phyloP scores from a whole-genome alignment of 2,797 vertebrate genomes.

The Microhierax caerulescens region DNA sequence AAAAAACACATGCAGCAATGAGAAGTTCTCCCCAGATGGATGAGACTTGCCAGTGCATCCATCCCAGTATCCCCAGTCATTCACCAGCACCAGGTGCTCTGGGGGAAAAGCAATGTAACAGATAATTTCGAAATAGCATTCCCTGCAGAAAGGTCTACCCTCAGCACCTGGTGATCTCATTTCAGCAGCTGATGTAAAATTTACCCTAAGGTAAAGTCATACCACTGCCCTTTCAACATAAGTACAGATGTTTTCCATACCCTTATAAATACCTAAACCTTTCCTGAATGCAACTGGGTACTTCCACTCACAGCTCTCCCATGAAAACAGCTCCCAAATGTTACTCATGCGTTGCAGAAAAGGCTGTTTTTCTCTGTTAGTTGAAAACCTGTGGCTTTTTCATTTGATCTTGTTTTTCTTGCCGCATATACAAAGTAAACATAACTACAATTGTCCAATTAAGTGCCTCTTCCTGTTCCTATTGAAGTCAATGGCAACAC shows the following conservation, averaged over 20 bases:
- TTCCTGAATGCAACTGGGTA: neutral
- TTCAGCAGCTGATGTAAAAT: neutral
- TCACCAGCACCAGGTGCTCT: neutral
- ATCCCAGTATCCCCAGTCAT: neutral
- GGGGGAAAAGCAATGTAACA: neutral
- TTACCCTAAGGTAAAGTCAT: neutral
- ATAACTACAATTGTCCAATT: constrained; percentile 18
- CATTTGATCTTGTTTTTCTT: constrained; percentile 45
- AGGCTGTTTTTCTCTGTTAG: neutral
- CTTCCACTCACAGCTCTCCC: neutral
- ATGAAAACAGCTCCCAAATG: constrained; percentile 6
- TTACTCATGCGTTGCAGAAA: constrained; percentile 11
- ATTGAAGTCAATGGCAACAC: constrained; percentile 33
- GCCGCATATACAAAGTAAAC: constrained; percentile 9
- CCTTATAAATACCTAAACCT: neutral
- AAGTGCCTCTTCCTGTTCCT: constrained; percentile 35
- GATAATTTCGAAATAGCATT: neutral
- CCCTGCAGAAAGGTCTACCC: neutral
- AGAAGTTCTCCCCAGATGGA: neutral
- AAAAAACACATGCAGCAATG: neutral
- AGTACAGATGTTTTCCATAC: neutral
- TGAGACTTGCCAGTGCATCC: neutral
- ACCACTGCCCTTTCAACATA: neutral
- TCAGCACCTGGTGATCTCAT: neutral
- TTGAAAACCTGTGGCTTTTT: constrained; percentile 32